Conservation (phyloP, 2,888 invertebrate genomes). For the Lamellibrachia columna region DNA sequence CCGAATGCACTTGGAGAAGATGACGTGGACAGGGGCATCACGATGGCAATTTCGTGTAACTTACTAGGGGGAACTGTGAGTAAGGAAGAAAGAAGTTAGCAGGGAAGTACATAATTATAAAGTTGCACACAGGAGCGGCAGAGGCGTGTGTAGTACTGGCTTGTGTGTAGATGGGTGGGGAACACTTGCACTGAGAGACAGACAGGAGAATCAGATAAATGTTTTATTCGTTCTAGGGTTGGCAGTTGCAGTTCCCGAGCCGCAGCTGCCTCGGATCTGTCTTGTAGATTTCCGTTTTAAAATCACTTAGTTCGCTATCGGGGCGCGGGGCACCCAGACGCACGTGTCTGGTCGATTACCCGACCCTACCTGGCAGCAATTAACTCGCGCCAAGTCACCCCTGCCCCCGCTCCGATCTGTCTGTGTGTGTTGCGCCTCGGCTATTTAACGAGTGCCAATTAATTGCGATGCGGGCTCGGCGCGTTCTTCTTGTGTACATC, state of each 20-base stretch:
- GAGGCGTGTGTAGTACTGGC: too few relatives aligned
- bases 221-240: too few relatives aligned
- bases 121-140: too few relatives aligned
- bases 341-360: neutral
- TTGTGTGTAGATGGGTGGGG: too few relatives aligned
- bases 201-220: too few relatives aligned
- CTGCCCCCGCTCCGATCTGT: neutral
- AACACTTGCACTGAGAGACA: too few relatives aligned
- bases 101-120: too few relatives aligned
- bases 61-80: too few relatives aligned
- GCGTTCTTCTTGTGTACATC: neutral
- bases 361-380: neutral
- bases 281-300: conserved; percentile 7
- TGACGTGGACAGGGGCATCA: too few relatives aligned
- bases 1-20: too few relatives aligned
- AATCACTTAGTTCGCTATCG: conserved; percentile 6
- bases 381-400: neutral
- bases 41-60: too few relatives aligned
- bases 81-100: too few relatives aligned
- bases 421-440: neutral
- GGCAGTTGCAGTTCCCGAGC: neutral
- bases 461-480: neutral
- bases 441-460: conserved; percentile 9
- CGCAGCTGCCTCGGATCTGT: neutral
- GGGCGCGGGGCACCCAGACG: neutral